Conservation (phyloP, 1,140 invertebrate genomes). For the Drosophila sulfurigaster region DNA sequence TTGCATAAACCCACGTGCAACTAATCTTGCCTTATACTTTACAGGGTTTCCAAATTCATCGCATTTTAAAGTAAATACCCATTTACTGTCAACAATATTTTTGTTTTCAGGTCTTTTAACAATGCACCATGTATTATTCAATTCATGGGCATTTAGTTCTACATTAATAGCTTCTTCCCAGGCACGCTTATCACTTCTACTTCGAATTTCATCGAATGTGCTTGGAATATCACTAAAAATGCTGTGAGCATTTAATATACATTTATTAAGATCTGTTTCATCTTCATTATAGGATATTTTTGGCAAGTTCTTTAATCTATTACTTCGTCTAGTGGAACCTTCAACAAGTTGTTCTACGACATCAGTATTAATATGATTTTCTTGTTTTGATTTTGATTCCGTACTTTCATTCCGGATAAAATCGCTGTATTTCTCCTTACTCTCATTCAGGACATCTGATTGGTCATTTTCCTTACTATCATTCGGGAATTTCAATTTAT, state of each 20-base stretch:
- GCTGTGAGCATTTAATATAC: conserved; percentile 6
- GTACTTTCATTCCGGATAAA: no score
- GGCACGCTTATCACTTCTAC: background rate
- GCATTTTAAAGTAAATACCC: background rate
- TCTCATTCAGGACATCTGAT: no score
- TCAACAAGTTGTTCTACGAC: background rate
- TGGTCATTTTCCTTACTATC: background rate
- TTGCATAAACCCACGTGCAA: background rate
- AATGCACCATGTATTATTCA: conserved; percentile 11
- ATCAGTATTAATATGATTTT: background rate
- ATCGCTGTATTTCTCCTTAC: background rate
- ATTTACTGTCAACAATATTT: background rate
- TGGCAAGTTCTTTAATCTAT: conserved; percentile 6
- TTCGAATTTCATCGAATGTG: conserved; percentile 19
- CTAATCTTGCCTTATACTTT: background rate
- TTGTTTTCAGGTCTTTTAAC: background rate
- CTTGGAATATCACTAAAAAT: background rate
- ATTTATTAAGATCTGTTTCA: conserved; percentile 7
- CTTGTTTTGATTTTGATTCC: background rate
- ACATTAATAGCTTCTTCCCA: conserved; percentile 24
- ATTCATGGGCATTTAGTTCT: conserved; percentile 25
- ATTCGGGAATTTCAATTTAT: background rate
- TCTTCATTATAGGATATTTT: conserved; percentile 9
- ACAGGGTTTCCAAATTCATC: background rate
- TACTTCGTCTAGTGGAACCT: conserved; percentile 2